Conservation (phyloP, 2,888 invertebrate genomes). For the Abrostola triplasia region DNA sequence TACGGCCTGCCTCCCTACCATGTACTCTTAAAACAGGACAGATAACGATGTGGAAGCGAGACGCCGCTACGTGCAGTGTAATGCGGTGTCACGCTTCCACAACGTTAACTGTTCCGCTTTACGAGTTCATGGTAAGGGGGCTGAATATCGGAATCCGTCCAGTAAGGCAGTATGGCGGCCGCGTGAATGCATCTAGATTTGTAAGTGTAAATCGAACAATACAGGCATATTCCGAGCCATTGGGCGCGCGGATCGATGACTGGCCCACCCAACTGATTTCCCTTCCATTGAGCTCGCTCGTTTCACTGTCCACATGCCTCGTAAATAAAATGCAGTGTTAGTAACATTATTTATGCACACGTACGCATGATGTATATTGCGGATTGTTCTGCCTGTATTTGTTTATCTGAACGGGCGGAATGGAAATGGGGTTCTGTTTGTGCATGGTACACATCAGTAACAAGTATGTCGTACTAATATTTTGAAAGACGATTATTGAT, state of each 20-base stretch:
- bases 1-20: too few relatives aligned
- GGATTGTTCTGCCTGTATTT: conserved; percentile 3
- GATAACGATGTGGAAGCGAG: too few relatives aligned
- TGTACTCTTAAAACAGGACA: too few relatives aligned
- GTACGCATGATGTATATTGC: conserved; percentile 5
- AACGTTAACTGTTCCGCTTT: too few relatives aligned
- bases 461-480: too few relatives aligned
- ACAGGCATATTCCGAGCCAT: conserved; percentile 73
- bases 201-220: conserved; percentile 77
- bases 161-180: conserved; percentile 21
- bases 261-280: conserved; percentile 69
- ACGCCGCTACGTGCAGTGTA: too few relatives aligned
- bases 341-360: conserved; percentile 44
- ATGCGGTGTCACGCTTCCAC: too few relatives aligned
- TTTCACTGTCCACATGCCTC: conserved; percentile 43
- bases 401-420: neutral
- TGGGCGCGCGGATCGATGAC: conserved; percentile 72
- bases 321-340: conserved; percentile 48
- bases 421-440: neutral
- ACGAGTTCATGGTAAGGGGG: too few relatives aligned
- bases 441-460: too few relatives aligned
- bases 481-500: too few relatives aligned
- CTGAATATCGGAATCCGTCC: conserved; percentile 13
- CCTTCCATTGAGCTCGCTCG: conserved; percentile 66
- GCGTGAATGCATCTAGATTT: conserved; percentile 58